Evolutionary conservation across 1,140 invertebrate species (phyloP), one percentile per base, ranked within the genome.

Genomic region (Gerris buenoi): DNA sequence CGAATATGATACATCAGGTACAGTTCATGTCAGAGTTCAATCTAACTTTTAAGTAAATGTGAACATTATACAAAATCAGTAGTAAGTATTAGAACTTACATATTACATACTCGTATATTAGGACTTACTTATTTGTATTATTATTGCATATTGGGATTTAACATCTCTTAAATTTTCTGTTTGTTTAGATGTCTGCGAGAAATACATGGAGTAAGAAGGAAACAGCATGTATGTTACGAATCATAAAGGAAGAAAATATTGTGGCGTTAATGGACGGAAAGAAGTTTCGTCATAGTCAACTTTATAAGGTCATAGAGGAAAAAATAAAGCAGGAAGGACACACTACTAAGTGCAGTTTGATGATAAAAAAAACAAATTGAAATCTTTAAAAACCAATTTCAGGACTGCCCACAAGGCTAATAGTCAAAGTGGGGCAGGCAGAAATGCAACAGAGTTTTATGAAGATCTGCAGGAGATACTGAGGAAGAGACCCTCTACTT

Each of bases 121-220:
- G n/a, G n/a, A n/a, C n/a, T n/a, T n/a, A n/a, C n/a, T n/a, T n/a
- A n/a, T n/a, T n/a, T n/a, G n/a, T n/a, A n/a, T n/a, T n/a, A n/a
- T n/a, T n/a, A n/a, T n/a, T n/a, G n/a, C n/a, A n/a, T n/a, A n/a
- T n/a, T n/a, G n/a, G n/a, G n/a, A n/a, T n/a, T n/a, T n/a, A 56
- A 66, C 64, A 68, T 28, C 57, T 62, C 23, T 28, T 68, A 26
- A 1, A 22, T 62, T 25, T 2, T 25, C 14, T 46, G 5, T 46
- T 46, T 46, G 5, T 46, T 46, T 18, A 46, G 33, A 46, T 46
- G 33, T 5, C 33, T 46, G 33, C 5, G 18, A n/a, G n/a, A n/a
- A n/a, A 46, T 10, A 46, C 33, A 18, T 46, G 33, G 33, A 46
- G 33, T 46, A 46, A 46, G 33, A 18, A 46, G 33, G 33, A 46